These are phyloP conservation scores for Aspidapion aeneum DNA, from an alignment of 2,888 invertebrate species.

Conservation along the genomic window DNA sequence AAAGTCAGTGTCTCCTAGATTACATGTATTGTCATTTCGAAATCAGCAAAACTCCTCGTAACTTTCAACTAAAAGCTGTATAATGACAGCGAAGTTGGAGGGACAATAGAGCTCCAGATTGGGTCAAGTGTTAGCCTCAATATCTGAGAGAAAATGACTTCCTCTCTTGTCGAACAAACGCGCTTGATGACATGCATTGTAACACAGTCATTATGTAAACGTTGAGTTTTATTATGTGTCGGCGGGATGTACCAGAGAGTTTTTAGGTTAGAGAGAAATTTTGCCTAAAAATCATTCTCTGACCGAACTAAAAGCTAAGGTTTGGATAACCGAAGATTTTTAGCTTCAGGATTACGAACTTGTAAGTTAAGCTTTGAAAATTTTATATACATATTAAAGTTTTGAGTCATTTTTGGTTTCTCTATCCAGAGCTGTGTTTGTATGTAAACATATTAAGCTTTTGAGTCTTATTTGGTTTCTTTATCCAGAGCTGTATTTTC, in stretches of 20 bases:
- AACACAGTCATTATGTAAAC: conserved; percentile 47
- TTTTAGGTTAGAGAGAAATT: background rate
- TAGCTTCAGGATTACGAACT: no score
- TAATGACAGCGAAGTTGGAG: conserved; percentile 33
- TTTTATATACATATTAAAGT: no score
- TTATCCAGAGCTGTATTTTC: no score
- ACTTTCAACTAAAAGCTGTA: conserved; percentile 13
- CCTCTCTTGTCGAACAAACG: conserved; percentile 45
- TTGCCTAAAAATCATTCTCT: background rate
- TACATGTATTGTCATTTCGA: background rate
- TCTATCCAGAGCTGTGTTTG: no score
- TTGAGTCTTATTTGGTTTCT: no score
- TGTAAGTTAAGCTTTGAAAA: no score
- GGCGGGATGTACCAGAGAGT: conserved; percentile 22
- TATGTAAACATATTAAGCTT: no score
- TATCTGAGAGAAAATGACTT: conserved; percentile 47
- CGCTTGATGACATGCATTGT: conserved; percentile 47
- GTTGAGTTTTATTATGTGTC: conserved; percentile 43
- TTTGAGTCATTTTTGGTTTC: no score
- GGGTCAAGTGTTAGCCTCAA: conserved; percentile 41
- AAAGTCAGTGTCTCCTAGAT: background rate
- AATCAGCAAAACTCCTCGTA: background rate
- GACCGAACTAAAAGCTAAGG: no score
- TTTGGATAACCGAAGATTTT: no score
- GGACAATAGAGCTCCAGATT: conserved; percentile 40